phyloP scores from a whole-genome alignment of 2,797 vertebrate species.

The Buphagus erythrorhynchus region DNA sequence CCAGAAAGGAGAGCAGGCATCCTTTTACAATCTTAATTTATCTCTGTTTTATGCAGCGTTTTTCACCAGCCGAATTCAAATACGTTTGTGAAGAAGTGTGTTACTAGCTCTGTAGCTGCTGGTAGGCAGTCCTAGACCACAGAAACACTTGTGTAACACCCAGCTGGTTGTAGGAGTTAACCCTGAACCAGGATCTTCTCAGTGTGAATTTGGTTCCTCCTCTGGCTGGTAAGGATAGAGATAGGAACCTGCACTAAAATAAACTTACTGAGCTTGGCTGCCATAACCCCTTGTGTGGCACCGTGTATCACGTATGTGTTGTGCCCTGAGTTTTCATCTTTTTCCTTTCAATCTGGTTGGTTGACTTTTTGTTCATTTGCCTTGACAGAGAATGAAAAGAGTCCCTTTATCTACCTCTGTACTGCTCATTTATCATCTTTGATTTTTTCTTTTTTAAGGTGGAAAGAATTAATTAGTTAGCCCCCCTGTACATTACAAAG shows the following conservation, averaged over 20 bases:
- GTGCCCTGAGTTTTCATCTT: neutral
- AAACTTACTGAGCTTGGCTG: neutral
- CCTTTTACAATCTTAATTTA: neutral
- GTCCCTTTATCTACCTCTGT: neutral
- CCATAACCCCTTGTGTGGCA: neutral
- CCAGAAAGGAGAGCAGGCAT: neutral
- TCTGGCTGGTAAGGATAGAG: neutral
- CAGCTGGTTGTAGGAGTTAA: conserved; percentile 10
- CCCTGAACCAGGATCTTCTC: neutral
- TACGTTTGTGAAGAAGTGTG: neutral
- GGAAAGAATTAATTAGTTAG: neutral
- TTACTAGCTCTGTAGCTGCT: neutral
- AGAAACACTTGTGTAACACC: neutral
- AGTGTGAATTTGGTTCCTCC: neutral
- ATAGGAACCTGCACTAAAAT: neutral
- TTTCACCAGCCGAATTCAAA: neutral
- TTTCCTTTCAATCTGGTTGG: neutral
- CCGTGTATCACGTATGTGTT: rapidly evolving
- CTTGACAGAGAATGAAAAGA: neutral
- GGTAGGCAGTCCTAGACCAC: neutral
- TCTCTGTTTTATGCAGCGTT: neutral
- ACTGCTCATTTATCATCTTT: neutral
- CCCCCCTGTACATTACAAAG: neutral
- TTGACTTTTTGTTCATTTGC: neutral
- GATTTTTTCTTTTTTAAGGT: neutral